Conservation (phyloP, 2,888 invertebrate genomes). For the Saturnia japonica region DNA sequence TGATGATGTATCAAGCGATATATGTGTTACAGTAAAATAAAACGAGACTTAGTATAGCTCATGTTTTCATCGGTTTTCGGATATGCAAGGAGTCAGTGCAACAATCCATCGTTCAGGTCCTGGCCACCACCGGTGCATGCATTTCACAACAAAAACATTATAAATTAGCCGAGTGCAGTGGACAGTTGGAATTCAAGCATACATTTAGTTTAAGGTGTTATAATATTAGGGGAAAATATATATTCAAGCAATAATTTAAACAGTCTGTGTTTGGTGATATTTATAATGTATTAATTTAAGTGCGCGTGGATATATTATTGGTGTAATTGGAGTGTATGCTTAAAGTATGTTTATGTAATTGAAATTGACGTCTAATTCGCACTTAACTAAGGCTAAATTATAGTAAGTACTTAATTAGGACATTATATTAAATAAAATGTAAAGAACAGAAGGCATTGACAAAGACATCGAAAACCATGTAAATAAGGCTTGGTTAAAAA, state of each 20-base stretch:
- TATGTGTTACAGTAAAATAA: conserved; percentile 7
- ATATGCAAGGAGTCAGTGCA: conserved; percentile 65
- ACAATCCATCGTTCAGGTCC: conserved; percentile 79
- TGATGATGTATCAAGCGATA: background rate
- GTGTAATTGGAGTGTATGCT: background rate
- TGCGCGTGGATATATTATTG: background rate
- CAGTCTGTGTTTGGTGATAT: conserved; percentile 11
- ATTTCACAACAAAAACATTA: conserved; percentile 67
- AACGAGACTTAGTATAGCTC: conserved; percentile 12
- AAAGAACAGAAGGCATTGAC: background rate
- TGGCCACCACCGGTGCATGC: conserved; percentile 74
- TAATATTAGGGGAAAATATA: background rate
- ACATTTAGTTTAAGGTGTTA: conserved; percentile 1
- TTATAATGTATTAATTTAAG: too few relatives aligned
- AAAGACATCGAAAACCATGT: too few relatives aligned
- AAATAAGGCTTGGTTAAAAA: too few relatives aligned
- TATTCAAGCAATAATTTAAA: conserved; percentile 4
- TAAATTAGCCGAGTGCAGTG: conserved; percentile 63
- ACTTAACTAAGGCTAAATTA: background rate
- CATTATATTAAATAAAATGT: background rate
- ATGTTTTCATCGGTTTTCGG: conserved; percentile 25
- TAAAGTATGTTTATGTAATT: background rate
- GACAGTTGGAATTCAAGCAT: conserved; percentile 8
- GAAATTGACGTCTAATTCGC: background rate
- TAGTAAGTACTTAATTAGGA: background rate